Conservation (phyloP, 2,888 invertebrate species). For the Torymus auratus region DNA sequence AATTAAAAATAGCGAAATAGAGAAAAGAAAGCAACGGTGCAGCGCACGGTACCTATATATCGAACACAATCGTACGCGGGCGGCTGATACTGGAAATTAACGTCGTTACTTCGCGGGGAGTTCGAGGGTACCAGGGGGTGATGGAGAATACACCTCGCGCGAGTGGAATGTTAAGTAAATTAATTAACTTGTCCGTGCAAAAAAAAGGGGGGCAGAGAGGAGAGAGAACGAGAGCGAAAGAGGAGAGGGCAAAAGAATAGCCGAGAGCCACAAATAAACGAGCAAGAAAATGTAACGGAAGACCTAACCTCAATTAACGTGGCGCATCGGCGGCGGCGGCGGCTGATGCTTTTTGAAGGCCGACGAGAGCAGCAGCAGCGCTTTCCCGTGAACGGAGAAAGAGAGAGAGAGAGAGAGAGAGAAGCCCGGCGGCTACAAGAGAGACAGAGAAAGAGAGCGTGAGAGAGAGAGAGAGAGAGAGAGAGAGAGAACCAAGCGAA, state of each 20-base stretch:
- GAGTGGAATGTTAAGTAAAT: constrained; percentile 49
- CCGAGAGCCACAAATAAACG: constrained; percentile 55
- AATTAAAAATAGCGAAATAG: too few species aligned
- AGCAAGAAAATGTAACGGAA: constrained; percentile 52
- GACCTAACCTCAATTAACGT: constrained; percentile 50
- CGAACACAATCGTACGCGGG: not conserved
- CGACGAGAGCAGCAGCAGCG: constrained; percentile 7
- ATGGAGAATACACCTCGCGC: too few species aligned
- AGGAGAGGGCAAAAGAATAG: constrained; percentile 40
- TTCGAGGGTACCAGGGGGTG: not conserved
- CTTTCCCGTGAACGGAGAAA: constrained; percentile 31
- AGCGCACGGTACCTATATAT: too few species aligned
- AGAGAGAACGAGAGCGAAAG: not conserved
- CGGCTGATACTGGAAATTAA: constrained; percentile 34
- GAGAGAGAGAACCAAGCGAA: not conserved
- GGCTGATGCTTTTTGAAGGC: constrained; percentile 50
- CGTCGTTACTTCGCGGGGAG: not conserved
- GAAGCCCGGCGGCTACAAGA: not conserved
- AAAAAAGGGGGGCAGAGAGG: not conserved
- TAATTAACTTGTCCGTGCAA: constrained; percentile 50
- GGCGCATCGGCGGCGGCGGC: constrained; percentile 10
- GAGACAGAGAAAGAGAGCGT: not conserved
- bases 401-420: constrained; percentile 4
- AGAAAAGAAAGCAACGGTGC: too few species aligned
- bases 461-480: not conserved